phyloP scores from a whole-genome alignment of 2,797 vertebrate genomes.

The Mus spretus region DNA sequence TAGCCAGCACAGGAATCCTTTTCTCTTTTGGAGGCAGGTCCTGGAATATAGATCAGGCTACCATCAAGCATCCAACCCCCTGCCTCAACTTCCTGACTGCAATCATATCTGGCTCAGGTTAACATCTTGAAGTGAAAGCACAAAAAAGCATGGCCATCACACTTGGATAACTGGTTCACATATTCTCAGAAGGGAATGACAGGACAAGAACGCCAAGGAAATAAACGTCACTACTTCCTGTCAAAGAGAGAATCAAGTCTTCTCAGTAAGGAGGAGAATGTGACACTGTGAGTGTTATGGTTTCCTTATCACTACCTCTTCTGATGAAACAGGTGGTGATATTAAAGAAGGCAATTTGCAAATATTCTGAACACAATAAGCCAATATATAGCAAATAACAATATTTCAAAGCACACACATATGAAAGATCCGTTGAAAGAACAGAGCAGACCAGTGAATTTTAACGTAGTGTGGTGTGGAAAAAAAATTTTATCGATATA shows the following conservation, averaged over 20 bases:
- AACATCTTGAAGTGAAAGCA: background rate
- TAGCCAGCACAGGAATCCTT: background rate
- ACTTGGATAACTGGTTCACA: background rate
- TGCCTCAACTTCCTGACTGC: background rate
- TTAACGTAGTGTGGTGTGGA: background rate
- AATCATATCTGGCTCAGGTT: background rate
- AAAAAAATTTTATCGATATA: background rate
- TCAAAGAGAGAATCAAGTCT: constrained; percentile 19
- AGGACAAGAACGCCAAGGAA: background rate
- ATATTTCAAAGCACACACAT: background rate
- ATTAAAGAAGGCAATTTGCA: constrained; percentile 5
- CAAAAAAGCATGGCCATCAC: background rate
- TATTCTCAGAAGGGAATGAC: background rate
- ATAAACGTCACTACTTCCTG: background rate
- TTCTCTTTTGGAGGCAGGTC: background rate
- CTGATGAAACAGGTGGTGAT: background rate
- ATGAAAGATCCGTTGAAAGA: background rate
- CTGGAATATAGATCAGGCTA: background rate
- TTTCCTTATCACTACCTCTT: background rate
- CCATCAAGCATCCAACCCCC: background rate
- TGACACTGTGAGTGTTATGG: background rate
- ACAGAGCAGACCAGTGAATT: background rate
- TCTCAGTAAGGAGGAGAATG: background rate
- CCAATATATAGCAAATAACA: constrained; percentile 20
- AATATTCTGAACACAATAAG: background rate